Evolutionary conservation across 2,113 vertebrate species (phyloP).

Genomic region (Antechinus flavipes): DNA sequence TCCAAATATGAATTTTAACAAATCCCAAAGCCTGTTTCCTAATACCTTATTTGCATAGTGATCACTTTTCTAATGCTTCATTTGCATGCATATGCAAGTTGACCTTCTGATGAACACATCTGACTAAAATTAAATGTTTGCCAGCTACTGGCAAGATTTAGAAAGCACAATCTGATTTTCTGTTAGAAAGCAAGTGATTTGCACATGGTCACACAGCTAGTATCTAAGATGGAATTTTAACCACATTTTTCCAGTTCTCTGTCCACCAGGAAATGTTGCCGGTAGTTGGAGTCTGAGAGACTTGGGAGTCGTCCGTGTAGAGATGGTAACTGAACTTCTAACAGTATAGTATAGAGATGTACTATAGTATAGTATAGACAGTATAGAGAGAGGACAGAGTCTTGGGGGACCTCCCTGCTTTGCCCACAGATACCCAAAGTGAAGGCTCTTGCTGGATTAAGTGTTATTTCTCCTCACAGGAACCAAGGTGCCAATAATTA

Average conservation of each 20-base stretch:
- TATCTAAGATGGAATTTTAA: background rate
- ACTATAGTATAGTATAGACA: background rate
- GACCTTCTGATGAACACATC: background rate
- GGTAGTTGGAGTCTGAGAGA: background rate
- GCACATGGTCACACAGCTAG: background rate
- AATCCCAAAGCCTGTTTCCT: background rate
- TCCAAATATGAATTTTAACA: background rate
- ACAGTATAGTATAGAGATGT: too few relatives aligned
- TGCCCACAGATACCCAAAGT: background rate
- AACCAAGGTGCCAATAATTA: background rate
- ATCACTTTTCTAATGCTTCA: background rate
- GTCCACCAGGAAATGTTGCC: background rate
- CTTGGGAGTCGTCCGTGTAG: background rate
- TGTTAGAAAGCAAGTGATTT: background rate
- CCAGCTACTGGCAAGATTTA: background rate
- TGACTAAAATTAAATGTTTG: background rate
- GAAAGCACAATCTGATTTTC: background rate
- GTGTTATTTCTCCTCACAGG: background rate
- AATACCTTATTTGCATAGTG: background rate
- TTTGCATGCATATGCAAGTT: background rate
- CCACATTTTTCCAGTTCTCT: background rate
- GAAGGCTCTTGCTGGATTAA: background rate
- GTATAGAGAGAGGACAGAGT: background rate
- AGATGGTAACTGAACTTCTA: background rate
- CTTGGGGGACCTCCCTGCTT: background rate